phyloP scores from a whole-genome alignment of 2,888 invertebrate species.

The Tethea ocularis region DNA sequence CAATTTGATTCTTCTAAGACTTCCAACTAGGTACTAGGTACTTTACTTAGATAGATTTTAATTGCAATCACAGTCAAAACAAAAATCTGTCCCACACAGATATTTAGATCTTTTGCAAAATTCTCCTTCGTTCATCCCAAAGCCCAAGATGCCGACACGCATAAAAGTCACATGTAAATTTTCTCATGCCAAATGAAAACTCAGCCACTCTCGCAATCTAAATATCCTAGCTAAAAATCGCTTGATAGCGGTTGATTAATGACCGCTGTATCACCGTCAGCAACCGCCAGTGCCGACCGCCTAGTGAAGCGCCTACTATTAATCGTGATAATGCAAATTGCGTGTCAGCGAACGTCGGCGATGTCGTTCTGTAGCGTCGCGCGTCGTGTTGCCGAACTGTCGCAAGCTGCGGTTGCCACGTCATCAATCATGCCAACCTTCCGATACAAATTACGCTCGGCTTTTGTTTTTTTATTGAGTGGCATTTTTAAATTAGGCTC shows the following conservation, averaged over 20 bases:
- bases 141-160: too few species aligned
- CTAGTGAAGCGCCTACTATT: constrained; percentile 43
- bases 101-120: too few species aligned
- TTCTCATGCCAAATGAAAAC: not conserved
- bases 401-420: constrained; percentile 35
- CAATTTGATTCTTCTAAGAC: not conserved
- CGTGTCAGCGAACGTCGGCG: constrained; percentile 35
- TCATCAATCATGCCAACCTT: constrained; percentile 47
- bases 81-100: too few species aligned
- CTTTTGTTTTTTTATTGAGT: not conserved
- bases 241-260: constrained; percentile 35
- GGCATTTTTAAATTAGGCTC: not conserved
- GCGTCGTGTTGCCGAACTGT: constrained; percentile 27
- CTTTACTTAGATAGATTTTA: too few species aligned
- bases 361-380: constrained; percentile 27
- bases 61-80: too few species aligned
- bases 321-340: constrained; percentile 60
- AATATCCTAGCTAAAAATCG: constrained; percentile 15
- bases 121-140: too few species aligned
- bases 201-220: too few species aligned
- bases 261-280: constrained; percentile 17
- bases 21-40: not conserved
- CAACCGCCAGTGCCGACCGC: constrained; percentile 18
- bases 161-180: not conserved
- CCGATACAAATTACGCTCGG: constrained; percentile 33